Conservation (phyloP, 2,797 vertebrate species). For the Lutjanus argentimaculatus region DNA sequence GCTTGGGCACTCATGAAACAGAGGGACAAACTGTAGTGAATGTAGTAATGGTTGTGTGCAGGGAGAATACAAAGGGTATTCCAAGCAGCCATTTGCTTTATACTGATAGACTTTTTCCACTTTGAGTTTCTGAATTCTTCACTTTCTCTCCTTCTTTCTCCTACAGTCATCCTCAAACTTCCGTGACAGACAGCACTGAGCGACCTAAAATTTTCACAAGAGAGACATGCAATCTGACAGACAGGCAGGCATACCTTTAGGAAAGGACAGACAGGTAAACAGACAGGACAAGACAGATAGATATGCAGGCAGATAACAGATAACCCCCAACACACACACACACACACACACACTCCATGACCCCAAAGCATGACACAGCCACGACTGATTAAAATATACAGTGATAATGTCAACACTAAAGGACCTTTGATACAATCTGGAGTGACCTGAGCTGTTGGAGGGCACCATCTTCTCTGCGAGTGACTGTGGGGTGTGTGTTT, state of each 20-base stretch:
- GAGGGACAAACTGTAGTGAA: not conserved
- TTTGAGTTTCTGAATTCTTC: constrained; percentile 7
- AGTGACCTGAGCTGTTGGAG: constrained; percentile 58
- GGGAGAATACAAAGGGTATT: constrained; percentile 1
- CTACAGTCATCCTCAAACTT: constrained; percentile 26
- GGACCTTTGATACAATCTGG: constrained; percentile 54
- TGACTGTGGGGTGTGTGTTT: not conserved
- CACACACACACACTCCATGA: not conserved
- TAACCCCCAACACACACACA: constrained; percentile 7
- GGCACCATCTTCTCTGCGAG: constrained; percentile 41
- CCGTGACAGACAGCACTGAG: constrained; percentile 33
- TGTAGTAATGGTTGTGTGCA: constrained; percentile 10
- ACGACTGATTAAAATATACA: constrained; percentile 47
- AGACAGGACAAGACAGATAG: constrained; percentile 11
- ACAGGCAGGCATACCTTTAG: constrained; percentile 28
- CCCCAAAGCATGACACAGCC: not conserved
- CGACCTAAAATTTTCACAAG: constrained; percentile 49
- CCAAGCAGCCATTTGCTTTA: constrained; percentile 8
- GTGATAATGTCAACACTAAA: constrained; percentile 40
- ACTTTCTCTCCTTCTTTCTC: constrained; percentile 6
- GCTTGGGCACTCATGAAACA: not conserved
- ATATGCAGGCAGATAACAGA: constrained; percentile 37
- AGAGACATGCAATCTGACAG: constrained; percentile 41
- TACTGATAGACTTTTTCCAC: not conserved
- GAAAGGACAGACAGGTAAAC: constrained; percentile 42